A percentile compares a stretch with the other conserved stretches of the same genome.
Evolutionary conservation across 2,888 invertebrate genomes (phyloP).

Genomic region (Cerastis leucographa): DNA sequence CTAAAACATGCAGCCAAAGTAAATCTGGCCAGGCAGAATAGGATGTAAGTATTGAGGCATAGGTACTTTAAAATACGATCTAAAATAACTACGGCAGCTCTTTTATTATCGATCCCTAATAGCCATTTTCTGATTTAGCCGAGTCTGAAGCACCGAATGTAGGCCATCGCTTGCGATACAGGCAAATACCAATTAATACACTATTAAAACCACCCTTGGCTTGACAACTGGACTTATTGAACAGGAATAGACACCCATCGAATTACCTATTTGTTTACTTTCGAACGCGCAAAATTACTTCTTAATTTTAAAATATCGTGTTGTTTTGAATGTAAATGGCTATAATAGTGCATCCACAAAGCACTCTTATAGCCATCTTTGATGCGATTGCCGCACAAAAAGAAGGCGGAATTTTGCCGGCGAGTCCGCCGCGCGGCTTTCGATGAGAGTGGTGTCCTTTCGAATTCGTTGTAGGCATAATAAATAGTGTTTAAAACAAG

Average conservation of each 20-base stretch:
- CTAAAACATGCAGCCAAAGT: not conserved
- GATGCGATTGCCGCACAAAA: too few relatives aligned
- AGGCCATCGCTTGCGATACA: not conserved
- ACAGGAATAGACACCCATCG: not conserved
- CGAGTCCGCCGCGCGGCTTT: too few relatives aligned
- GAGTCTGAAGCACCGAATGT: not conserved
- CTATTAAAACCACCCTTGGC: not conserved
- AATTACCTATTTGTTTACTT: not conserved
- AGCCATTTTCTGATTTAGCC: not conserved
- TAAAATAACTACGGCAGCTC: not conserved
- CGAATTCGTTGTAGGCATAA: too few relatives aligned
- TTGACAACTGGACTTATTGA: not conserved
- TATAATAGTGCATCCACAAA: too few relatives aligned
- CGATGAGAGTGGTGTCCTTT: too few relatives aligned
- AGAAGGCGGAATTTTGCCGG: too few relatives aligned
- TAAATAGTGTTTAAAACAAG: too few relatives aligned
- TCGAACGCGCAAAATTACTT: not conserved
- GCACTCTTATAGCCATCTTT: too few relatives aligned
- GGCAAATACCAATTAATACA: conserved; percentile 6
- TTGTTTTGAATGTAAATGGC: not conserved
- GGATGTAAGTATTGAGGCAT: not conserved
- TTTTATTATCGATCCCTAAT: not conserved
- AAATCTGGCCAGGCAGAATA: not conserved
- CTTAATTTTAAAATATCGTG: not conserved
- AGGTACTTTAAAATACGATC: not conserved